Evolutionary conservation across 2,888 invertebrate genomes (phyloP), one percentile per base, ranked within the genome.

Genomic region (Acrobasis suavella): DNA sequence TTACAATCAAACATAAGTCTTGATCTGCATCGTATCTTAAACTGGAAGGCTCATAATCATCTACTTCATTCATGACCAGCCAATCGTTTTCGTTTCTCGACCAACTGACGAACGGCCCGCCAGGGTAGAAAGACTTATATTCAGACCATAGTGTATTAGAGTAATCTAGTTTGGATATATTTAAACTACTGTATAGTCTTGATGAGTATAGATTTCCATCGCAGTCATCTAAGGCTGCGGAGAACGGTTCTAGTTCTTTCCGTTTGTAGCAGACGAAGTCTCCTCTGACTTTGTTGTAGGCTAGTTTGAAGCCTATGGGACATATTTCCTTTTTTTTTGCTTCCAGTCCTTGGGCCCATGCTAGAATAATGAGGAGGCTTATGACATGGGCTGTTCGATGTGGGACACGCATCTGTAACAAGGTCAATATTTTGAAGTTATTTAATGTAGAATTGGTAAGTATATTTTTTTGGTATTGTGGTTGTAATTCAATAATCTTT

Each of bases 91-190:
- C 55, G 50, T 14, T 55, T 1, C 15, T 49, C 1, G 89, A 86
- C 82, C 83, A 85, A 65, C 91, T 90, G 5, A 91, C 74, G 66
- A 87, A 91, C 1, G 87, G 86, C 1, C 93, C 92, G 2, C 91
- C 89, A 7, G 86, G 82, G 65, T 92, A 91, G 17, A 83, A 62
- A 1, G 87, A 79, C 65, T 81, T 89, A 70, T 86, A 92, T 61
- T 92, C 91, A 0, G 88, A 84, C 93, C 93, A 93, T 70, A 92
- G 68, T n/a, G 73, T 70, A 32, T 77, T 64, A 16, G 55, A 55
- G 15, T 55, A 49, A 52, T 82, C 77, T 12, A 78, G 65, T 64
- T 77, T 79, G 0, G 77, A 73, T 16, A 88, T 70, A 62, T 82
- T 78, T n/a, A 87, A 71, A 51, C 72, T 82, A 50, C 76, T 68